Evolutionary conservation across 2,888 invertebrate genomes (phyloP), one percentile per base, ranked within the genome.

Genomic region (Drosophila yooni): DNA sequence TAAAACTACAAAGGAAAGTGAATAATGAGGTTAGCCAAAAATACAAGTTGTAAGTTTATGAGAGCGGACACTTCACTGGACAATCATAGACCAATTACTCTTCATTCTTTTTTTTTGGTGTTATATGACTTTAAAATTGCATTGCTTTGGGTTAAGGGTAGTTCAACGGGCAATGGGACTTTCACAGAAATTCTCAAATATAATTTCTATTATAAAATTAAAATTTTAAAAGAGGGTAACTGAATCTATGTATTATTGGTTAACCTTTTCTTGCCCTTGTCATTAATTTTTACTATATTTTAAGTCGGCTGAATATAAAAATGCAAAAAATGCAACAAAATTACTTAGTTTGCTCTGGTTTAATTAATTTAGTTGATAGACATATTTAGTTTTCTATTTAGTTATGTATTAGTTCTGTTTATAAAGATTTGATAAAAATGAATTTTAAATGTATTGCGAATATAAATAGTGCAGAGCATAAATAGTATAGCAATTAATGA

Each of bases 21-120:
- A 79, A 64, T 79, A 79, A 79, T 79, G 69, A 79, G 78, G 78
- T 79, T 75, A 71, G 65, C 59, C 65, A 46, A 54, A 54, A 66
- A 67, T 38, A 68, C 50, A 72, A 61, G 70, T 61, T 78, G 78
- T 66, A 73, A 69, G 40, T 57, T 52, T 57, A 66, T 54, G 70
- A 74, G 72, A 76, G 61, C 56, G 31, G 54, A 56, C 65, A 79
- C 78, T 79, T 79, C 66, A 79, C 36, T 36, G 54, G 66, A 69
- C 78, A 79, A 79, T 79, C 58, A 79, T 50, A 51, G 29, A 66
- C 51, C 63, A 61, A 73, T 79, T 79, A 79, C 66, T 71, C 71
- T 40, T 38, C 25, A 43, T 50, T 53, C 36, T 11, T 40, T 69
- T 31, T 36, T 27, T 36, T 34, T 33, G 21, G 11, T 68, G 54